Base-by-base conservation (phyloP, 2,113 vertebrate species). In the Panthera uncia region DNA sequence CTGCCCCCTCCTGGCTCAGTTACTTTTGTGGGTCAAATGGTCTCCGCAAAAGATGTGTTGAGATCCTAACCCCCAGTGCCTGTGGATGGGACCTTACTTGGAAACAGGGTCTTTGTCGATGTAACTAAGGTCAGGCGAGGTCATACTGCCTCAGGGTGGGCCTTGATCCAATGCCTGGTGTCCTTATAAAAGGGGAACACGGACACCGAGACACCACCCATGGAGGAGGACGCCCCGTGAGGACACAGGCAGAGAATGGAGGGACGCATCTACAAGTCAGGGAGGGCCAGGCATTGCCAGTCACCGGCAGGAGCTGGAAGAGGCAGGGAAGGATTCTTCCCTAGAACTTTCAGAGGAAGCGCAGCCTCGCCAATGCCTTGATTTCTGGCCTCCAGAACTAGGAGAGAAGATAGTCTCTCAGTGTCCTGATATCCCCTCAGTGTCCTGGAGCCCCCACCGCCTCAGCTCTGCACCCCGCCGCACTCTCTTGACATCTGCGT, bases 151-250 rank as follows among this genome's bases (percentile, higher is more conserved):
- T 21, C 16, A 18, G 50, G 21, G 18, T 5, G 21, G 2, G 3
- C 27, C 31, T 41, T 71, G 2, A 50, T 7, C 66, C 38, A 41
- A 36, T 16, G 63, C 52, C n/a, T 31, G 1, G 36, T 5, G n/a
- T 71, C n/a, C 61, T 66, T 29, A 33, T 57, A 29, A 52, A 38
- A 18, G 48, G 33, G 19, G 29, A 1, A 63, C 25, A 14, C 18
- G 57, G 50, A 66, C 89, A 45, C 33, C 36, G 68, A 5, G 25
- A 13, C 45, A 2, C 48, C 66, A 25, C 10, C 10, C 21, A 0
- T 25, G 3, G 50, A 52, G 41, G 50, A 79, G 6, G 15, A 27
- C 0, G 2, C 29, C n/a, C 2, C 0, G 0, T 57, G 36, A 68
- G 23, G 61, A 4, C 1, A 4, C 68, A 88, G 63, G 78, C 63